Base-by-base conservation (phyloP, 2,888 invertebrate genomes). In the Rhamnusium bicolor region DNA sequence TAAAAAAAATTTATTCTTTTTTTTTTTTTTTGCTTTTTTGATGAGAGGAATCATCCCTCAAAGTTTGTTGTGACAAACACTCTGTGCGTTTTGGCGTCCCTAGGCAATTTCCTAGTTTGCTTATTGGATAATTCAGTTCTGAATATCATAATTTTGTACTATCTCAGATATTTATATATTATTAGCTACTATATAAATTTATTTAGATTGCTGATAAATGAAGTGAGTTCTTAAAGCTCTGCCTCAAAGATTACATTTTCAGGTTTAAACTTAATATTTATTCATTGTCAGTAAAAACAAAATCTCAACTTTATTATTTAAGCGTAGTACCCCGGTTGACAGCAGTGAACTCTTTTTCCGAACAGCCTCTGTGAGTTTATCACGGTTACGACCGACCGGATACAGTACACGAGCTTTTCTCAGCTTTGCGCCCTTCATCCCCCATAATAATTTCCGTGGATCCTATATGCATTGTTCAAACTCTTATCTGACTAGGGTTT, bases 401-500 rank as follows among this genome's bases (percentile, higher is more conserved):
- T 63, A 27, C 49, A 14, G 27, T 16, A 49, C 16, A 49, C n/a
- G 63, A 27, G 63, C 63, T 49, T 63, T 63, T 63, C 63, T 63
- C 63, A 63, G 63, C 63, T 24, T 63, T 46, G 61, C 61, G 19
- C 47, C 61, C 63, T 47, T 49, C 63, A 63, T 63, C 51, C 63
- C 63, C 49, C 40, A 40, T 63, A 51, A 63, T 63, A 63, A 63
- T 63, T 63, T 63, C 63, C 27, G 51, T 27, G 63, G 49, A 63
- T 63, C 63, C 63, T 63, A 51, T 63, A 51, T 63, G 47, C 63
- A 63, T 63, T 63, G 63, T 63, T 63, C 63, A 12, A 29, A 27
- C 16, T 49, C 63, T 27, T 27, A 27, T 24, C 21, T 16, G 12
- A 12, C 21, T 14, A 21, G 27, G 18, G 14, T n/a, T n/a, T 8